These are phyloP conservation scores for Oreonectes daqikongensis DNA, from an alignment of 2,797 vertebrate species.

Conservation along the genomic window DNA sequence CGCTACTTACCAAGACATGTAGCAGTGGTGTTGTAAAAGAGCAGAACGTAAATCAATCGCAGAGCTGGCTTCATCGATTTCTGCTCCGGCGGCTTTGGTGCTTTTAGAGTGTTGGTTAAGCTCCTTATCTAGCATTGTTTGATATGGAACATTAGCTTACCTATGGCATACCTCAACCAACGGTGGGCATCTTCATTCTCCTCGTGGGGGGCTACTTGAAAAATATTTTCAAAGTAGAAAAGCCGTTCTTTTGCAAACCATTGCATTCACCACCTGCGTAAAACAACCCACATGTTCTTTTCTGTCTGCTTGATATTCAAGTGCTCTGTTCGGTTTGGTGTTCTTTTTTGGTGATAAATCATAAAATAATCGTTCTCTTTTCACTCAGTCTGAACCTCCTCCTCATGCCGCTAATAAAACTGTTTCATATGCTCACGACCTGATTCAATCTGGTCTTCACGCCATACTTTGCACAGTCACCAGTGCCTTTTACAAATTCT, in stretches of 20 bases:
- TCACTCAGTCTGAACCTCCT: constrained; percentile 11
- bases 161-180: neutral
- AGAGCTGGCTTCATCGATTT: constrained; percentile 26
- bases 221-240: constrained; percentile 2
- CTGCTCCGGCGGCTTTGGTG: constrained; percentile 12
- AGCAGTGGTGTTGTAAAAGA: constrained; percentile 29
- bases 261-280: neutral
- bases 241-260: neutral
- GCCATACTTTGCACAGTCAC: constrained; percentile 34
- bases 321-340: constrained; percentile 7
- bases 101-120: constrained; percentile 37
- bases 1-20: constrained; percentile 31
- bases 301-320: constrained; percentile 18
- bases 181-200: neutral
- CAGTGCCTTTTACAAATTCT: constrained; percentile 19
- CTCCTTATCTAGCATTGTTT: constrained; percentile 28
- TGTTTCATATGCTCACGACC: constrained; percentile 17
- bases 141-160: constrained; percentile 34
- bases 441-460: constrained; percentile 1
- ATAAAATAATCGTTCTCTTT: neutral
- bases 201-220: neutral
- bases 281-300: constrained; percentile 20
- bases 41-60: constrained; percentile 37
- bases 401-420: constrained; percentile 1
- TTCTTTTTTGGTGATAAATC: constrained; percentile 19